Evolutionary conservation across 2,113 vertebrate genomes (phyloP), one percentile per base, ranked within the genome.

Genomic region (Hemicordylus capensis): DNA sequence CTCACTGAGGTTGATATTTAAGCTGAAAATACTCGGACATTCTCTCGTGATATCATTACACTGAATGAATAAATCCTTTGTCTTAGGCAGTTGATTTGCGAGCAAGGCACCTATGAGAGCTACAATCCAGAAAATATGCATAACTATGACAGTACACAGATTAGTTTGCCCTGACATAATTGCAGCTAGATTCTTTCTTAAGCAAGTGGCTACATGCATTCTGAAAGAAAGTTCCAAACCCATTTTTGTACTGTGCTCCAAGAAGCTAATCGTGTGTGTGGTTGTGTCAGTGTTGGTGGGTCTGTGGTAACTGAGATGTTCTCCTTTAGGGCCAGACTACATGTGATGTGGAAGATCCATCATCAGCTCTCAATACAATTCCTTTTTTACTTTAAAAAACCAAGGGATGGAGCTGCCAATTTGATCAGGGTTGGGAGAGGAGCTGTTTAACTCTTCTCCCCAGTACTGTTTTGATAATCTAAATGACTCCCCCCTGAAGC

Each of bases 51-150:
- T 61, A 76, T 54, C 59, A 42, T 72, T 78, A 34, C 42, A 72
- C 20, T 59, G 34, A 78, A 78, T 79, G 51, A 85, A 85, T 79
- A 58, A 85, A 79, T 70, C 54, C 20, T 70, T 59, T 79, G 54
- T 85, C 39, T 85, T 66, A 54, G 46, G 44, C 61, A 67, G 19
- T 26, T 78, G 28, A 8, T 69, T 78, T 26, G 56, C 28, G 12
- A 79, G 64, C 67, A 85, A 79, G 51, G 31, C 54, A 78, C 24
- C 46, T 37, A 72, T 70, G 66, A 72, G 59, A 56, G 42, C 14
- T 34, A 8, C 20, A 59, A 6, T 81, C 22, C 51, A 31, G 37
- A 37, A 77, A 1, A 7, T 85, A 54, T 76, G 34, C 67, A 22
- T 75, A 76, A 15, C 58, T 34, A 9, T 69, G 20, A 34, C 26